Percentiles rank a stretch among this genome's conserved stretches.
phyloP scores from a whole-genome alignment of 2,797 vertebrate genomes.

The Prunella strophiata region DNA sequence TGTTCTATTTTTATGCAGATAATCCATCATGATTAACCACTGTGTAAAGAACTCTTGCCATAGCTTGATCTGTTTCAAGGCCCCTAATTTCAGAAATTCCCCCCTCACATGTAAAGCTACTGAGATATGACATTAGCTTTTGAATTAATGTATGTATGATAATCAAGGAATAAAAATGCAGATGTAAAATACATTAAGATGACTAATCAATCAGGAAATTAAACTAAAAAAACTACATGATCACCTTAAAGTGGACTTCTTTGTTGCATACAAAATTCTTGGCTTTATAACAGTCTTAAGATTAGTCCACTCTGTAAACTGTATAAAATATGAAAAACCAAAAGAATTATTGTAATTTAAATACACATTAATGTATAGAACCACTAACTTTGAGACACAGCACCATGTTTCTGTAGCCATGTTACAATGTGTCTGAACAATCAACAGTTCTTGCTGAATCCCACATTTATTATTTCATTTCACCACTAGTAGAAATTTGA shows the following conservation, averaged over 20 bases:
- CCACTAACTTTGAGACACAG: background rate
- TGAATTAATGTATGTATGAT: background rate
- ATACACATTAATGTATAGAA: background rate
- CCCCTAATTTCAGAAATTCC: background rate
- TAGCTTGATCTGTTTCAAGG: background rate
- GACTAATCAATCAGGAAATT: slow-evolving; percentile 29
- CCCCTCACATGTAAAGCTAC: background rate
- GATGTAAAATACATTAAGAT: slow-evolving; percentile 14
- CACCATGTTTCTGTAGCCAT: background rate
- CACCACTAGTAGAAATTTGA: background rate
- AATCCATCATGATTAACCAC: background rate
- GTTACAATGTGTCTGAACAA: background rate
- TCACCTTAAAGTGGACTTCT: slow-evolving; percentile 57
- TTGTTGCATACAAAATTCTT: slow-evolving; percentile 59
- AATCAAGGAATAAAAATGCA: slow-evolving; percentile 43
- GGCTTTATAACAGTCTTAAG: slow-evolving; percentile 58
- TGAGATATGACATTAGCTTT: background rate
- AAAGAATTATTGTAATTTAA: slow-evolving; percentile 33
- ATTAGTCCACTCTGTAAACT: slow-evolving; percentile 58
- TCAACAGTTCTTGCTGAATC: background rate
- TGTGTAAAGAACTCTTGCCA: background rate
- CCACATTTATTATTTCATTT: background rate
- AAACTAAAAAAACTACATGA: slow-evolving; percentile 40
- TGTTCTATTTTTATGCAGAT: background rate
- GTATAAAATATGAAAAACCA: slow-evolving; percentile 47